phyloP scores from a whole-genome alignment of 2,797 vertebrate genomes.

The Nothura maculosa region DNA sequence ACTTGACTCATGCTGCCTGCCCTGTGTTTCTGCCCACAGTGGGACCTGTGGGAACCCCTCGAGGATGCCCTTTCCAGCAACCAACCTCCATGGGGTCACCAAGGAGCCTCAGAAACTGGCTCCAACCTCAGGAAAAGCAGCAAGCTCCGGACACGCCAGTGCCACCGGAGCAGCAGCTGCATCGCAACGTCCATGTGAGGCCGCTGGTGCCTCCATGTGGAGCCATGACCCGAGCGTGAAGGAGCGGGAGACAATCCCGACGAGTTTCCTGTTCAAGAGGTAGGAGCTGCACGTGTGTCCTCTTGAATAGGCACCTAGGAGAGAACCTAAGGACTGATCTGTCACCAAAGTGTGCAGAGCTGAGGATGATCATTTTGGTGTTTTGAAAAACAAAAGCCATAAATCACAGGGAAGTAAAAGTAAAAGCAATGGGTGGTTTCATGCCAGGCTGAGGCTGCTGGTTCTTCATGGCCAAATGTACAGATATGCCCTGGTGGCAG shows the following conservation, averaged over 20 bases:
- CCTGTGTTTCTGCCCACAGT: background rate
- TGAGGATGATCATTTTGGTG: background rate
- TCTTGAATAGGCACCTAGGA: background rate
- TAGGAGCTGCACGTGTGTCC: constrained; percentile 2
- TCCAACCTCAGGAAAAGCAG: background rate
- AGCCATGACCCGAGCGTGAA: background rate
- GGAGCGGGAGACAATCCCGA: background rate
- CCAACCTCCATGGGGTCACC: background rate
- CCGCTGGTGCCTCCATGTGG: background rate
- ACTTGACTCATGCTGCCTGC: background rate
- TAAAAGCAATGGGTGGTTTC: background rate
- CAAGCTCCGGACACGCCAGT: rapidly evolving
- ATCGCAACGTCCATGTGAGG: background rate
- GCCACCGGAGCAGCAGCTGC: background rate
- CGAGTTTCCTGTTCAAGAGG: constrained; percentile 9
- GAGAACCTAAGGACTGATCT: background rate
- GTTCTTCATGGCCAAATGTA: background rate
- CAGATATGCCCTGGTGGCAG: background rate
- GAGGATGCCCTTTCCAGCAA: background rate
- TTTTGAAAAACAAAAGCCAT: background rate
- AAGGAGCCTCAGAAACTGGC: rapidly evolving
- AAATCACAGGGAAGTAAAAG: background rate
- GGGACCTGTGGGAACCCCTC: background rate
- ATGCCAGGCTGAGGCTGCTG: background rate
- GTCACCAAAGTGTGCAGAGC: background rate